phyloP scores from a whole-genome alignment of 2,888 invertebrate genomes.

The Neoaliturus tenellus region DNA sequence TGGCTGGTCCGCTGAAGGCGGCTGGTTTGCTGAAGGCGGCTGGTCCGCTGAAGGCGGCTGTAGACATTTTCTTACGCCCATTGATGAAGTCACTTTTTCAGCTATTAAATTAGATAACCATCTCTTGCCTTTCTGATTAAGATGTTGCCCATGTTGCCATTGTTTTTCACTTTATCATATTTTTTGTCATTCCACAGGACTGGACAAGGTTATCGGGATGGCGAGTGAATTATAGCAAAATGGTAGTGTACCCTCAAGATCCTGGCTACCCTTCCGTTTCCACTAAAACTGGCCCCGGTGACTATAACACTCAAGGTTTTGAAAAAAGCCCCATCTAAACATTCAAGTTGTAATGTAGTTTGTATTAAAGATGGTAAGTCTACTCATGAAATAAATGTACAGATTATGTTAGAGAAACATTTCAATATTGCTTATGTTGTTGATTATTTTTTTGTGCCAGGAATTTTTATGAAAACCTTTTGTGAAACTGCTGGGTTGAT shows the following conservation, averaged over 20 bases:
- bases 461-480: no score
- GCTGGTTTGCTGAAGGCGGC: no score
- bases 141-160: no score
- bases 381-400: neutral
- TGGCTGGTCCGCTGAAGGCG: no score
- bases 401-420: neutral
- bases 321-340: conserved; percentile 76
- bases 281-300: conserved; percentile 76
- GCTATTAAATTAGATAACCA: no score
- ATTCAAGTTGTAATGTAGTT: neutral
- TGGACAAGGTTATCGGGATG: conserved; percentile 88
- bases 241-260: conserved; percentile 80
- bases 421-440: neutral
- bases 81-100: no score
- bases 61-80: no score
- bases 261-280: conserved; percentile 80
- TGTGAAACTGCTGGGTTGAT: no score
- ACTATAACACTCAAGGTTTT: conserved; percentile 86
- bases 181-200: conserved; percentile 75
- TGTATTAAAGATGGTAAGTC: neutral
- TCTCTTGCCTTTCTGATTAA: no score
- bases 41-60: no score
- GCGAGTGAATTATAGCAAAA: conserved; percentile 77
- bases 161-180: no score
- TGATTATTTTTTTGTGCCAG: no score